Percentiles rank a stretch among this genome's conserved stretches.
Conservation (phyloP, 2,888 invertebrate species). For the Flexamia atlantica region DNA sequence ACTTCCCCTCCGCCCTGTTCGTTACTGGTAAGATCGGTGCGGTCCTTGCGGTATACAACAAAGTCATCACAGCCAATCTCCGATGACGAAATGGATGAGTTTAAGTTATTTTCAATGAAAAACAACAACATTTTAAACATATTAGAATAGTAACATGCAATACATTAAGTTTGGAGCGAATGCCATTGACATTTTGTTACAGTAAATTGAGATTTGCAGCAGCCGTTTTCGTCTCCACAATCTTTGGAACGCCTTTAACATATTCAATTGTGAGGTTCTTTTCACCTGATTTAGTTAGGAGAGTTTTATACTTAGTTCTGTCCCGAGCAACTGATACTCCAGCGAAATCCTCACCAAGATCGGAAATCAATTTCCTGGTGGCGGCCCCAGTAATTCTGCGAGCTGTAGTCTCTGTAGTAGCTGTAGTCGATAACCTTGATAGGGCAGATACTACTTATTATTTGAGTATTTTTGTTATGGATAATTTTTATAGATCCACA, state of each 20-base stretch:
- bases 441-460: too few relatives aligned
- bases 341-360: too few relatives aligned
- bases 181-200: not conserved
- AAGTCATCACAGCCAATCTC: slow-evolving; percentile 20
- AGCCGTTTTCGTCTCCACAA: not conserved
- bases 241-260: not conserved
- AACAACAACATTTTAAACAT: slow-evolving; percentile 12
- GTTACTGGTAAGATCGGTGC: slow-evolving; percentile 9
- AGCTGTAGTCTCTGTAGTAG: too few relatives aligned
- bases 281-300: not conserved
- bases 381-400: too few relatives aligned
- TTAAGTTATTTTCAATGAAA: slow-evolving; percentile 5
- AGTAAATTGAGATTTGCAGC: not conserved
- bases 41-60: slow-evolving; percentile 23
- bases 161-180: slow-evolving; percentile 1
- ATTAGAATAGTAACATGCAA: not conserved
- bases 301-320: not conserved
- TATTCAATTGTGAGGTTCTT: not conserved
- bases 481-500: too few relatives aligned
- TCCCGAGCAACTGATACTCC: too few relatives aligned
- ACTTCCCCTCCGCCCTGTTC: not conserved
- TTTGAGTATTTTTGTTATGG: too few relatives aligned
- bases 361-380: too few relatives aligned
- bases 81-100: slow-evolving; percentile 9
- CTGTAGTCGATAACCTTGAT: too few relatives aligned